phyloP scores from a whole-genome alignment of 2,113 vertebrate genomes.

The Pycnonotus jocosus region DNA sequence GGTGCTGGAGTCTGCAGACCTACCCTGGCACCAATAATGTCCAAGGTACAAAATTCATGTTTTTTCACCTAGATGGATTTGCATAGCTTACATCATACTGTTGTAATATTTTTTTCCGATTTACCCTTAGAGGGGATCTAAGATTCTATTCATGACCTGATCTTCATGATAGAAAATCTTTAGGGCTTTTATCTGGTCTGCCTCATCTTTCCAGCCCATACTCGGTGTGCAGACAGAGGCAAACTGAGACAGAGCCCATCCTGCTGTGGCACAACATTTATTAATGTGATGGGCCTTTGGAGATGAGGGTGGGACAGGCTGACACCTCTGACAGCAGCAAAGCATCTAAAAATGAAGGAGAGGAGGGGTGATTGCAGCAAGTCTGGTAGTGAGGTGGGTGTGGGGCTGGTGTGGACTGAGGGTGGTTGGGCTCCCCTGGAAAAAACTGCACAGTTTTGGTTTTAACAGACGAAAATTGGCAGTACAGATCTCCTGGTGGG shows the following conservation, averaged over 20 bases:
- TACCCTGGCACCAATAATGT: background rate
- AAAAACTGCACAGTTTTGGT: rapidly evolving
- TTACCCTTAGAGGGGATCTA: background rate
- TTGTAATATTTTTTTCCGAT: background rate
- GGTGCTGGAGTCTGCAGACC: background rate
- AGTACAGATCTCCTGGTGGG: rapidly evolving
- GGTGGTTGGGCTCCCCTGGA: rapidly evolving
- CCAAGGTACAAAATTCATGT: background rate
- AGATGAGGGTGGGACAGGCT: background rate
- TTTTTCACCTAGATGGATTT: background rate
- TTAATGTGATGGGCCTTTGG: background rate
- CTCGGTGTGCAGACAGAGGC: rapidly evolving
- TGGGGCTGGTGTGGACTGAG: rapidly evolving
- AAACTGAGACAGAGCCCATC: background rate
- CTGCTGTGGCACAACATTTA: background rate
- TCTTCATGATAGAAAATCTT: background rate
- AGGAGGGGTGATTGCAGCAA: rapidly evolving
- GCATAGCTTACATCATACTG: background rate
- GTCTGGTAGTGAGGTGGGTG: rapidly evolving
- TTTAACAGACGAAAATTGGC: background rate
- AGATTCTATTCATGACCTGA: background rate
- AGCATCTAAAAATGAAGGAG: background rate
- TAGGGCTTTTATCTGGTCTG: background rate
- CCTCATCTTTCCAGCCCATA: background rate
- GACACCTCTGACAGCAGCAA: background rate